Percentiles rank a stretch among this genome's conserved stretches.
Conservation (phyloP, 2,888 invertebrate species). For the Myopa tessellatipennis region DNA sequence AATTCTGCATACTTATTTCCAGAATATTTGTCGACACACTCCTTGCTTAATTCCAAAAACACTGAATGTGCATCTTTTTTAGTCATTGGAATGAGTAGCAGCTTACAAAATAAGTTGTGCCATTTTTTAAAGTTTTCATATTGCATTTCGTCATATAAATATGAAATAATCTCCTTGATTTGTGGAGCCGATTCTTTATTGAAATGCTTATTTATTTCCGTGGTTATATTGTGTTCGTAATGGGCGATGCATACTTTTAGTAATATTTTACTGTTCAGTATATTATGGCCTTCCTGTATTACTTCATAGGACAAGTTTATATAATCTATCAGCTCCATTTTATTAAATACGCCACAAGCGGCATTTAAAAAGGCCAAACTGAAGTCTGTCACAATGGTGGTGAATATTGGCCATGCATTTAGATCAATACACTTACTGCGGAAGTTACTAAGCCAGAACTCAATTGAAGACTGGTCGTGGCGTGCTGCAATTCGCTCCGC, state of each 20-base stretch:
- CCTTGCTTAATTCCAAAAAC: too few species aligned
- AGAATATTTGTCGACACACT: too few species aligned
- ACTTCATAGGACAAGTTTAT: neutral
- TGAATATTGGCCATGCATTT: slow-evolving; percentile 7
- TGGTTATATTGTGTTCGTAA: neutral
- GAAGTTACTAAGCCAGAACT: neutral
- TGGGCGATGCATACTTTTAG: too few species aligned
- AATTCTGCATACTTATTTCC: too few species aligned
- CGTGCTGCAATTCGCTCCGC: neutral
- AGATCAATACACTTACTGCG: neutral
- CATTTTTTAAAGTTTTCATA: too few species aligned
- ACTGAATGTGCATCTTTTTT: too few species aligned
- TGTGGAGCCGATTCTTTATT: neutral
- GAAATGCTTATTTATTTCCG: neutral
- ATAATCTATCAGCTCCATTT: slow-evolving; percentile 4
- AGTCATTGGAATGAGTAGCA: too few species aligned
- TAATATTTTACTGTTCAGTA: neutral
- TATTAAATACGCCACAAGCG: neutral
- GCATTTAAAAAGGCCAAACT: slow-evolving; percentile 13
- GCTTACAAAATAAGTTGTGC: too few species aligned
- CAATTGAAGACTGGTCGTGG: slow-evolving; percentile 1
- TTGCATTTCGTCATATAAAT: neutral
- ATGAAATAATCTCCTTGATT: neutral
- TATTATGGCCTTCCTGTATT: neutral
- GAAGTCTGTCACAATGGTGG: neutral